phyloP scores from a whole-genome alignment of 2,113 vertebrate genomes.

The Seriola aureovittata region DNA sequence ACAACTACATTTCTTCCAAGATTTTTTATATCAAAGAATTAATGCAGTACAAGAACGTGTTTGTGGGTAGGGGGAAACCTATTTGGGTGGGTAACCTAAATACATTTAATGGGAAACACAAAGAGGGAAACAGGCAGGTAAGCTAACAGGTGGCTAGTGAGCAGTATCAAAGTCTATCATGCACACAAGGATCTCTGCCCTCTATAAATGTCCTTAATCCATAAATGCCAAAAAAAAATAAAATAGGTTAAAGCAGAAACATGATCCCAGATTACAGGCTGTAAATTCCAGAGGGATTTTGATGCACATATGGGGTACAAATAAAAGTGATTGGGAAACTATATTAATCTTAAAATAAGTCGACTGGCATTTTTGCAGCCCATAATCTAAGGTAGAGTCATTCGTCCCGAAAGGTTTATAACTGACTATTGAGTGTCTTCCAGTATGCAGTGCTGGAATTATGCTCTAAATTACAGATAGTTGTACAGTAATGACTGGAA shows the following conservation, averaged over 20 bases:
- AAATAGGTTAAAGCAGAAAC: background rate
- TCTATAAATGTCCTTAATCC: no score
- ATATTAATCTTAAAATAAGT: background rate
- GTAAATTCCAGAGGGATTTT: background rate
- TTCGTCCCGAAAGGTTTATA: slow-evolving; percentile 12
- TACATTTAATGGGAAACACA: background rate
- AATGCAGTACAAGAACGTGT: background rate
- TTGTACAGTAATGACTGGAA: background rate
- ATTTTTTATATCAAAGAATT: background rate
- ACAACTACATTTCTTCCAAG: background rate
- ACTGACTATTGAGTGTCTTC: background rate
- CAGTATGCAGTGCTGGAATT: slow-evolving; percentile 6
- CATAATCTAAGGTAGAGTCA: background rate
- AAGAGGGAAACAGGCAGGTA: background rate
- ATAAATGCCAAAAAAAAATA: background rate
- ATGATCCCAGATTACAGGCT: background rate
- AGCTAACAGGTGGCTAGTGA: background rate
- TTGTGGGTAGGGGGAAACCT: background rate
- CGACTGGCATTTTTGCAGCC: background rate
- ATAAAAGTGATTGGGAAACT: background rate
- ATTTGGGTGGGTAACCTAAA: background rate
- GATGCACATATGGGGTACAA: background rate
- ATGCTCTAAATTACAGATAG: slow-evolving; percentile 5
- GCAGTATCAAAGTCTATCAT: background rate
- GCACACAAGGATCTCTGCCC: background rate